These are phyloP conservation scores for Scolopax bukidnonensis DNA, from an alignment of 2,797 vertebrate genomes.

Conservation along the genomic window DNA sequence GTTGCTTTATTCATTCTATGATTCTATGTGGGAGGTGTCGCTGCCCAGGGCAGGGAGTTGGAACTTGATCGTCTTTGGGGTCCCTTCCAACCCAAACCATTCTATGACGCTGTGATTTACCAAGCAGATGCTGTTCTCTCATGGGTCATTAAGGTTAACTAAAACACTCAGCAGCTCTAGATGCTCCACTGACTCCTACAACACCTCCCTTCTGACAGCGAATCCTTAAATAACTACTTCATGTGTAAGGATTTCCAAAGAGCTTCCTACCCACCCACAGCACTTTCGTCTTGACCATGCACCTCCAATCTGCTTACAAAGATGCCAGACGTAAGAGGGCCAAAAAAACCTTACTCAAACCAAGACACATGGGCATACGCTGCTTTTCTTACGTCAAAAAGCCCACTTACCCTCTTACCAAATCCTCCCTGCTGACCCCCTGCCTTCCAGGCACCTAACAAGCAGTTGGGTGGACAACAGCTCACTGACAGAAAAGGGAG, in stretches of 20 bases:
- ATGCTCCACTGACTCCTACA: background rate
- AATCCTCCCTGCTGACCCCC: background rate
- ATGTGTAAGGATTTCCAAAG: background rate
- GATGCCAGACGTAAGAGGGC: background rate
- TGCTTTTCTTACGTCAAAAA: background rate
- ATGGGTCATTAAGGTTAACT: background rate
- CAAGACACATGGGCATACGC: background rate
- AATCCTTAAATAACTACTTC: background rate
- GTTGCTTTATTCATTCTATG: background rate
- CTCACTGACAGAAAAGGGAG: background rate
- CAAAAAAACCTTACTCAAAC: background rate
- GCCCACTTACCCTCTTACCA: background rate
- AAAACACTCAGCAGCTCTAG: background rate
- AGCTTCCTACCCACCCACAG: background rate
- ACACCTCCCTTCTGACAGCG: background rate
- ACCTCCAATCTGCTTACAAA: background rate
- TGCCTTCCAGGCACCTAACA: background rate
- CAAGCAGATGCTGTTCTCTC: accelerated
- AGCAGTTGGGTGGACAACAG: background rate
- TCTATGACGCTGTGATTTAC: background rate
- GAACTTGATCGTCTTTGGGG: too few species aligned
- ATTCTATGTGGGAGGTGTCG: too few species aligned
- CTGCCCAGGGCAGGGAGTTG: too few species aligned
- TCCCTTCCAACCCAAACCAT: too few species aligned
- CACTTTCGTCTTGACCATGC: background rate